phyloP scores from a whole-genome alignment of 2,888 invertebrate genomes.

The Amiota mariae region DNA sequence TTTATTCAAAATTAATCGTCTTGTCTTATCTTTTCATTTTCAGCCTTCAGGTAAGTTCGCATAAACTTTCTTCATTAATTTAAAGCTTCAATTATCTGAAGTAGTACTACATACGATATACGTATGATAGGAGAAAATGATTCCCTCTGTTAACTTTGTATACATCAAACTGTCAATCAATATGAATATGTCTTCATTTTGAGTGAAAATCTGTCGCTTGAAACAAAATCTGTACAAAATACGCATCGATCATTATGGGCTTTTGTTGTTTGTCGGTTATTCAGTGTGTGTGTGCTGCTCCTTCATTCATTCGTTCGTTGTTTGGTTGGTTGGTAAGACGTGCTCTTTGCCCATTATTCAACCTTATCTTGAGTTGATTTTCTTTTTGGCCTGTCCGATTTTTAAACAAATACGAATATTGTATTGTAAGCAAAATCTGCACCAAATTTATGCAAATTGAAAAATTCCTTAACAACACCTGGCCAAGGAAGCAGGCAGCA shows the following conservation, averaged over 20 bases:
- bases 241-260: slow-evolving; percentile 27
- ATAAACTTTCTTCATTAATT: not conserved
- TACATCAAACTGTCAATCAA: slow-evolving; percentile 24
- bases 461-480: slow-evolving; percentile 60
- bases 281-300: too few relatives aligned
- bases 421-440: slow-evolving; percentile 61
- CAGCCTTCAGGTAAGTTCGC: too few relatives aligned
- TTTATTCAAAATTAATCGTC: too few relatives aligned
- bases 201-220: slow-evolving; percentile 5
- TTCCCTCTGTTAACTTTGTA: not conserved
- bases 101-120: too few relatives aligned
- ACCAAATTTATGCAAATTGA: slow-evolving; percentile 66
- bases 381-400: slow-evolving; percentile 3
- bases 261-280: too few relatives aligned
- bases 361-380: not conserved
- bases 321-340: not conserved
- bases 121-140: too few relatives aligned
- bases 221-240: not conserved
- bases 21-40: too few relatives aligned
- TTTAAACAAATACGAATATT: slow-evolving; percentile 18
- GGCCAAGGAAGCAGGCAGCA: slow-evolving; percentile 34
- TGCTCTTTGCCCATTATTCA: slow-evolving; percentile 18
- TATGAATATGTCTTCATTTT: slow-evolving; percentile 25
- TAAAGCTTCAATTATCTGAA: too few relatives aligned
- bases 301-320: too few relatives aligned